A percentile compares a stretch with the other conserved stretches of the same genome.
These are phyloP conservation scores for Vanessa tameamea DNA, from an alignment of 1,140 invertebrate species.

Conservation along the genomic window DNA sequence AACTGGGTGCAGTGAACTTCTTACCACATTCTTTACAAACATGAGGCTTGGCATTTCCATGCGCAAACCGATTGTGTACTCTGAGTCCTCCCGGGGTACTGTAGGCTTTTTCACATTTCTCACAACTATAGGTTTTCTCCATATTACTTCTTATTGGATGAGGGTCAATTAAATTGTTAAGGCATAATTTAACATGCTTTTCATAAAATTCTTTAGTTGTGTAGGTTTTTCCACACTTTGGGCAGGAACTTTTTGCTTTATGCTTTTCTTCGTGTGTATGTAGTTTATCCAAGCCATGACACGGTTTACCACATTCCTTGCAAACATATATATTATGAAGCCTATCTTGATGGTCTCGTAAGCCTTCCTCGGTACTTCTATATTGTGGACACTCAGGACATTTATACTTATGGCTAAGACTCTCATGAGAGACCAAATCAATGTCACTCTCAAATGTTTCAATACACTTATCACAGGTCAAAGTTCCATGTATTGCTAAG, in stretches of 20 bases:
- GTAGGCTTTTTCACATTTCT: slow-evolving; percentile 68
- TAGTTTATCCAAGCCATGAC: slow-evolving; percentile 56
- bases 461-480: slow-evolving; percentile 59
- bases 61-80: slow-evolving; percentile 68
- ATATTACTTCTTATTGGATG: slow-evolving; percentile 64
- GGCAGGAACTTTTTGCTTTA: slow-evolving; percentile 52
- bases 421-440: slow-evolving; percentile 49
- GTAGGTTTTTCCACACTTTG: slow-evolving; percentile 70
- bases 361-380: slow-evolving; percentile 45
- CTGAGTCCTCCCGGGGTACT: slow-evolving; percentile 63
- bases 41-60: slow-evolving; percentile 67
- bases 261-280: slow-evolving; percentile 63
- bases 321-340: slow-evolving; percentile 54
- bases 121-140: slow-evolving; percentile 54
- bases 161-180: slow-evolving; percentile 58
- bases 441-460: slow-evolving; percentile 50
- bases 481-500: slow-evolving; percentile 43
- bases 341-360: slow-evolving; percentile 52
- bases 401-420: slow-evolving; percentile 45
- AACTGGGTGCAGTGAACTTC: slow-evolving; percentile 68
- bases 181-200: slow-evolving; percentile 65
- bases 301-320: slow-evolving; percentile 63
- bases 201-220: slow-evolving; percentile 62
- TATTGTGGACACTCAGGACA: slow-evolving; percentile 54
- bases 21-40: slow-evolving; percentile 66